Base-by-base conservation (phyloP, 2,888 invertebrate genomes). In the Monoplex corrugatus region DNA sequence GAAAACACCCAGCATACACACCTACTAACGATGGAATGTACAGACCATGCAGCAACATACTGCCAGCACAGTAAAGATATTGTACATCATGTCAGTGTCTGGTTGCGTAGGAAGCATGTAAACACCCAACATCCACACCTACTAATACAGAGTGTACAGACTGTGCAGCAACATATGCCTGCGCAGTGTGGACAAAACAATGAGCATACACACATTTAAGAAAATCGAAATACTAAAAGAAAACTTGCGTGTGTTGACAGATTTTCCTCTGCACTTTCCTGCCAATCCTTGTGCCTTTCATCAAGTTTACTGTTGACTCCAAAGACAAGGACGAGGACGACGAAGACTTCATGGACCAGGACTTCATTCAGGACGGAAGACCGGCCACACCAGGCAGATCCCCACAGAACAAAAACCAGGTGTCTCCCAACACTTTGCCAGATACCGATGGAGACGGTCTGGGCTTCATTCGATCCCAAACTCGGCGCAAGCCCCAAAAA, bases 261-360 rank as follows among this genome's bases (percentile, higher is more conserved):
- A 95, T 95, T 63, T 35, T 94, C 32, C 13, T 94, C 35, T 93
- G 93, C 8, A 91, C 95, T 68, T 87, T 94, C 50, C 57, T 95
- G 10, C 95, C 95, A n/a, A 91, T 95, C 44, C 90, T 94, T 82
- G 92, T 95, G 1, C 93, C 93, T 13, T 91, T 93, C 85, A 94
- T 95, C 80, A 94, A 95, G 87, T 95, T 95, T 92, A 92, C 93
- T 6, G 92, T 89, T 19, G 92, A 92, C 94, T 94, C 91, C 92
- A 50, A 93, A 10, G 91, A 89, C 8, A 92, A 92, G 63, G 90
- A 91, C 16, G 91, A 89, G 43, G 83, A 90, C 32, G 90, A 91
- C 35, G 91, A 92, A 16, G 92, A 91, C 35, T 89, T 90, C 40
- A 89, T 90, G 28, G 90, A 90, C 45, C 92, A 92, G 13, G 92